Conservation (phyloP, 2,888 invertebrate genomes). For the Clunio marinus region DNA sequence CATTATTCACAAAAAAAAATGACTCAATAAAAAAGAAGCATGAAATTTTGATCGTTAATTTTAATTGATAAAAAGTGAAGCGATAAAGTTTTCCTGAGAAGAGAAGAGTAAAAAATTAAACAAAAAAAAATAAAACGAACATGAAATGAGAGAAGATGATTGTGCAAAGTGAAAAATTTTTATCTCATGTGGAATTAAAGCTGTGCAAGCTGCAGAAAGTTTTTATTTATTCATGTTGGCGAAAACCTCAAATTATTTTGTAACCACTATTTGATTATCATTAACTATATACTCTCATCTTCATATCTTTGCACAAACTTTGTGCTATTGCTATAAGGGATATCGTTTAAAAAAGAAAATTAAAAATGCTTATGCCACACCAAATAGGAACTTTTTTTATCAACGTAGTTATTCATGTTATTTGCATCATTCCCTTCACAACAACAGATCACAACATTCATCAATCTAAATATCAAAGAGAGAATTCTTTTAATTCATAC, state of each 20-base stretch:
- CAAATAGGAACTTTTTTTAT: background rate
- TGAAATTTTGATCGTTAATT: background rate
- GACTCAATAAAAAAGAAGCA: background rate
- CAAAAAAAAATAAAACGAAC: too few relatives aligned
- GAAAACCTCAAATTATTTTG: background rate
- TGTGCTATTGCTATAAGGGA: background rate
- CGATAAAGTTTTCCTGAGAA: background rate
- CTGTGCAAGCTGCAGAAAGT: background rate
- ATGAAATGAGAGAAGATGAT: too few relatives aligned
- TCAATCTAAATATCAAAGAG: background rate
- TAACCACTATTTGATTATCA: slow-evolving; percentile 4
- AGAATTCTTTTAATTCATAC: background rate
- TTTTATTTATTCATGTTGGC: background rate
- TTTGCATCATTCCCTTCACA: background rate
- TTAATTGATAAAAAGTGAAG: slow-evolving; percentile 9
- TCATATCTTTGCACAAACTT: background rate
- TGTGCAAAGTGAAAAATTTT: slow-evolving; percentile 10
- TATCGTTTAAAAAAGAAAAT: background rate
- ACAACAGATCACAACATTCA: background rate
- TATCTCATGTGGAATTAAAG: slow-evolving; percentile 2
- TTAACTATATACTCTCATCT: slow-evolving; percentile 1
- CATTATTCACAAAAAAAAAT: background rate
- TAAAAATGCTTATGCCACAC: background rate
- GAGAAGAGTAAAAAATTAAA: background rate
- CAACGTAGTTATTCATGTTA: background rate